Evolutionary conservation across 1,140 invertebrate species (phyloP).

Genomic region (Dermatophagoides farinae): DNA sequence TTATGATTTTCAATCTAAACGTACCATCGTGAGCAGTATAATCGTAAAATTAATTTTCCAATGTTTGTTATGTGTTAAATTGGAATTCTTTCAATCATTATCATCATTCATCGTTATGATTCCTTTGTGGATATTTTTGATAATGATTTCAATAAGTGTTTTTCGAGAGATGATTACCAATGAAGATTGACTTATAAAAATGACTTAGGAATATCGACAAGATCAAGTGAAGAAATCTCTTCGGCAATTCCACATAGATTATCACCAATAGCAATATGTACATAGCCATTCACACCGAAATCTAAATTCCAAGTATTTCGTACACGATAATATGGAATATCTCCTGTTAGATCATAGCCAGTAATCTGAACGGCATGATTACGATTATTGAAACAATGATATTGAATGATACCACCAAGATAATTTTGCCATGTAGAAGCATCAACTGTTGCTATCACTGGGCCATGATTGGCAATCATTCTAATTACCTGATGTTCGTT

Average conservation of each 20-base stretch:
- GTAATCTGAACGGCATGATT: conserved; percentile 69
- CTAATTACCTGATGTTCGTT: conserved; percentile 43
- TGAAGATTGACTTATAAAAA: background rate
- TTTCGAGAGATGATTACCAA: background rate
- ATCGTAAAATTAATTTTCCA: background rate
- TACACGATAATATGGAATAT: conserved; percentile 58
- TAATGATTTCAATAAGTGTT: background rate
- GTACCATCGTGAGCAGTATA: background rate
- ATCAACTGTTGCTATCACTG: conserved; percentile 55
- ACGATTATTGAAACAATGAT: conserved; percentile 17
- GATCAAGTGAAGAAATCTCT: conserved; percentile 28
- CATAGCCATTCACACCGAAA: conserved; percentile 54
- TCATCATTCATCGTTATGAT: background rate
- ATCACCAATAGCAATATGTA: conserved; percentile 48
- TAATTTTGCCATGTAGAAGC: conserved; percentile 70
- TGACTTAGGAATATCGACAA: conserved; percentile 12
- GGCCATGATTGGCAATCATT: conserved; percentile 43
- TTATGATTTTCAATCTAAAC: background rate
- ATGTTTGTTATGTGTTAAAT: background rate
- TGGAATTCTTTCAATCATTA: background rate
- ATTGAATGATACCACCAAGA: conserved; percentile 60
- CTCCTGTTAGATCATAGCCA: conserved; percentile 48
- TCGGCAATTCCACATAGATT: conserved; percentile 48
- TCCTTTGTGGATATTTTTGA: background rate
- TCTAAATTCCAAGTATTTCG: conserved; percentile 61